A percentile compares a stretch with the other conserved stretches of the same genome.
phyloP scores from a whole-genome alignment of 1,140 invertebrate species.

The Rhyzopertha dominica region DNA sequence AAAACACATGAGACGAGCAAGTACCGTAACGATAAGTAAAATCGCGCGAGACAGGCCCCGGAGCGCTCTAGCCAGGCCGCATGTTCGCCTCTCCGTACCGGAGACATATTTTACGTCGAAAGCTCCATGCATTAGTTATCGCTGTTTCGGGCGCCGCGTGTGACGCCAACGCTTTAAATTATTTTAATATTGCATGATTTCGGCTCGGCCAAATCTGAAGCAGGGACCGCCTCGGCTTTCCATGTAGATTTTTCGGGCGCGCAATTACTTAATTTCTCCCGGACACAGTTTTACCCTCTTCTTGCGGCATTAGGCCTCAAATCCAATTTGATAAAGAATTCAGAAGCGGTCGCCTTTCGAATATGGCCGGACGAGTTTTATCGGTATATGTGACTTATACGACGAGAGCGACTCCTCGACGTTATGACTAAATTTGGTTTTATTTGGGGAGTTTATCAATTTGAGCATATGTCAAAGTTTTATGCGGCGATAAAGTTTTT shows the following conservation, averaged over 20 bases:
- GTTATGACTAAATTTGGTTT: too few species aligned
- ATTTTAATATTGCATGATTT: slow-evolving; percentile 38
- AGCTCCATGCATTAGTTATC: slow-evolving; percentile 34
- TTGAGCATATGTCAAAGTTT: slow-evolving; percentile 3
- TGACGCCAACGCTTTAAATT: slow-evolving; percentile 29
- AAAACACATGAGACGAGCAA: too few species aligned
- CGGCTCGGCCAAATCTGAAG: slow-evolving; percentile 32
- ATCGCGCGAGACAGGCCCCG: too few species aligned
- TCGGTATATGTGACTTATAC: slow-evolving; percentile 21
- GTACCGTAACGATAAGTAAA: too few species aligned
- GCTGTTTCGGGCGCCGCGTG: slow-evolving; percentile 21
- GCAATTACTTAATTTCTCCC: slow-evolving; percentile 25
- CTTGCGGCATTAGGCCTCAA: slow-evolving; percentile 9
- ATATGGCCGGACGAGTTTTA: slow-evolving; percentile 11
- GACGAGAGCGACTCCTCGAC: too few species aligned
- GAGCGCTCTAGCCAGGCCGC: too few species aligned
- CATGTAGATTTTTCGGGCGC: slow-evolving; percentile 21
- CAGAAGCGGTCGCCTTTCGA: slow-evolving; percentile 4
- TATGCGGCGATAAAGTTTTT: slow-evolving; percentile 3
- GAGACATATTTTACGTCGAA: slow-evolving; percentile 37
- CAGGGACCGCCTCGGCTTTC: slow-evolving; percentile 24
- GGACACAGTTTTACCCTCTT: slow-evolving; percentile 20
- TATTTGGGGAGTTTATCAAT: too few species aligned
- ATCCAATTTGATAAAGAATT: slow-evolving; percentile 23
- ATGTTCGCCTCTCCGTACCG: slow-evolving; percentile 25